Percentiles rank a stretch among this genome's conserved stretches.
Conservation (phyloP, 2,888 invertebrate genomes). For the Proisotoma minuta region DNA sequence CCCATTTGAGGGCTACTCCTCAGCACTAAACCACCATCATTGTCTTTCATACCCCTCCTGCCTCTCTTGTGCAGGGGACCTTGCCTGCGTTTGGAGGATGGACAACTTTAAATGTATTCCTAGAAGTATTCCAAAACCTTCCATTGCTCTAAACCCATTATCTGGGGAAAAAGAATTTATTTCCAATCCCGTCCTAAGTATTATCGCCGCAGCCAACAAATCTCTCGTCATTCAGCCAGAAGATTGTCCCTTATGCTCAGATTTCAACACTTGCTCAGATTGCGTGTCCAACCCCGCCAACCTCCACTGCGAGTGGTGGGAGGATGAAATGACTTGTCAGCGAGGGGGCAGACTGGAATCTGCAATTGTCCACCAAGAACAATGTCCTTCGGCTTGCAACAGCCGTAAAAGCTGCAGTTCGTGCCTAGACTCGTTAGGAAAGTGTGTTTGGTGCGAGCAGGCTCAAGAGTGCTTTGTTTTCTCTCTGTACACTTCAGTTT, state of each 20-base stretch:
- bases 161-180: neutral
- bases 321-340: constrained; percentile 78
- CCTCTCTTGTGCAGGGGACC: constrained; percentile 39
- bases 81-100: constrained; percentile 38
- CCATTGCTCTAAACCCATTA: neutral
- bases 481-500: constrained; percentile 90
- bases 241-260: constrained; percentile 85
- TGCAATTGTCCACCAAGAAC: constrained; percentile 59
- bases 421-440: constrained; percentile 77
- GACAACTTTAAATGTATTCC: constrained; percentile 20
- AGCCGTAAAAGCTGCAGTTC: constrained; percentile 69
- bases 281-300: constrained; percentile 60
- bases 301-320: constrained; percentile 81
- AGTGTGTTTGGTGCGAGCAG: constrained; percentile 94
- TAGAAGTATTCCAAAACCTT: neutral
- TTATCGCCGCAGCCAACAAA: neutral
- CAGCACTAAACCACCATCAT: neutral
- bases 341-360: constrained; percentile 61
- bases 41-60: constrained; percentile 25
- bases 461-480: constrained; percentile 87
- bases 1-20: constrained; percentile 17
- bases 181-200: neutral
- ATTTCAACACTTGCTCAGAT: constrained; percentile 79
- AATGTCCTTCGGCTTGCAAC: constrained; percentile 79
- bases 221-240: constrained; percentile 52